These are phyloP conservation scores for Egretta garzetta DNA, from an alignment of 2,113 vertebrate species.

Conservation along the genomic window DNA sequence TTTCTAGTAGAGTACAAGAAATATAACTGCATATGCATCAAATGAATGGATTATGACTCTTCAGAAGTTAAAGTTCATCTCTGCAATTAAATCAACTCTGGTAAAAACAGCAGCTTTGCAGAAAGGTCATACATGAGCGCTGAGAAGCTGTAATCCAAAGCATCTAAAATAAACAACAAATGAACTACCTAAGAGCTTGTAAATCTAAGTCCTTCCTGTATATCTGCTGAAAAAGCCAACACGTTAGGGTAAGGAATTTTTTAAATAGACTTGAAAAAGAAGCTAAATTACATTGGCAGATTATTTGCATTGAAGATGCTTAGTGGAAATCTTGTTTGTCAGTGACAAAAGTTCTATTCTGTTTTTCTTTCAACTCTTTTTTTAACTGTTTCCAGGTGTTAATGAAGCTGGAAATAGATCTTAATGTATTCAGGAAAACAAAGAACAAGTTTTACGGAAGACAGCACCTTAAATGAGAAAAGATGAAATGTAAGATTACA, in stretches of 20 bases:
- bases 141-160: slow-evolving; percentile 2
- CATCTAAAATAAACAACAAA: slow-evolving; percentile 21
- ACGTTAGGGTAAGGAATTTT: not conserved
- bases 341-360: not conserved
- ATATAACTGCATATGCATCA: not conserved
- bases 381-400: not conserved
- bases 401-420: not conserved
- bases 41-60: slow-evolving; percentile 11
- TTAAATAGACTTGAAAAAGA: not conserved
- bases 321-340: not conserved
- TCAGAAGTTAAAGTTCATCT: slow-evolving; percentile 66
- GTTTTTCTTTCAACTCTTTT: not conserved
- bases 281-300: not conserved
- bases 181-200: not conserved
- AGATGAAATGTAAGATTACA: not conserved
- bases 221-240: not conserved
- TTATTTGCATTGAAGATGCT: not conserved
- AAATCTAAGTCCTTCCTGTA: not conserved
- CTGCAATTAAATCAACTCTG: slow-evolving; percentile 59
- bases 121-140: slow-evolving; percentile 49
- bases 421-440: not conserved
- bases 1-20: not conserved
- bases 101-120: slow-evolving; percentile 12
- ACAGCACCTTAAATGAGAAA: not conserved
- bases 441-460: not conserved